phyloP scores from a whole-genome alignment of 2,888 invertebrate genomes.

The Trissolcus japonicus region DNA sequence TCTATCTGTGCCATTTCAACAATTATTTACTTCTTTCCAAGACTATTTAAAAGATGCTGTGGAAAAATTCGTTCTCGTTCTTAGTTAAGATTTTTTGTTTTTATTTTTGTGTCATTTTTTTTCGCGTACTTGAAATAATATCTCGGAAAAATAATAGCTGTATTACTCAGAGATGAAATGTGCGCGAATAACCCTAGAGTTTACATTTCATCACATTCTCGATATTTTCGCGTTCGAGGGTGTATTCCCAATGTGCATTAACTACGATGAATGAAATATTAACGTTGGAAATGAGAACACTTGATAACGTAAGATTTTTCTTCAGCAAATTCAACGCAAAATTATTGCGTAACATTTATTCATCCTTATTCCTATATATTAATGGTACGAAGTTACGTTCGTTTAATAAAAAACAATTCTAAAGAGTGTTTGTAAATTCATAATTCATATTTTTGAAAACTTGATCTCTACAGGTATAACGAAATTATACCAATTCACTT shows the following conservation, averaged over 20 bases:
- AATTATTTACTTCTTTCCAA: background rate
- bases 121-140: conserved; percentile 7
- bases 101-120: background rate
- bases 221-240: conserved; percentile 1
- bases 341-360: background rate
- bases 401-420: too few relatives aligned
- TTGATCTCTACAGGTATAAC: too few relatives aligned
- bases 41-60: background rate
- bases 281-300: conserved; percentile 15
- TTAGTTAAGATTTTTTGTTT: background rate
- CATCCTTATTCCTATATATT: background rate
- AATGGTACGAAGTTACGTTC: too few relatives aligned
- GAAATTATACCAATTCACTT: too few relatives aligned
- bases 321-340: background rate
- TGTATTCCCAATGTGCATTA: conserved; percentile 22
- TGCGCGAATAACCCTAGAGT: background rate
- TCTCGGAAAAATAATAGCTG: background rate
- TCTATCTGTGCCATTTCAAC: conserved; percentile 4
- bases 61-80: background rate
- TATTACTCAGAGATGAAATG: background rate
- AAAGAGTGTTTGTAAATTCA: too few relatives aligned
- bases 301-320: conserved; percentile 3
- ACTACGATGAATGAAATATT: conserved; percentile 31
- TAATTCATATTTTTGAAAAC: too few relatives aligned
- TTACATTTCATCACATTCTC: conserved; percentile 29